phyloP scores from a whole-genome alignment of 2,797 vertebrate species.

The Yasuhikotakia modesta region DNA sequence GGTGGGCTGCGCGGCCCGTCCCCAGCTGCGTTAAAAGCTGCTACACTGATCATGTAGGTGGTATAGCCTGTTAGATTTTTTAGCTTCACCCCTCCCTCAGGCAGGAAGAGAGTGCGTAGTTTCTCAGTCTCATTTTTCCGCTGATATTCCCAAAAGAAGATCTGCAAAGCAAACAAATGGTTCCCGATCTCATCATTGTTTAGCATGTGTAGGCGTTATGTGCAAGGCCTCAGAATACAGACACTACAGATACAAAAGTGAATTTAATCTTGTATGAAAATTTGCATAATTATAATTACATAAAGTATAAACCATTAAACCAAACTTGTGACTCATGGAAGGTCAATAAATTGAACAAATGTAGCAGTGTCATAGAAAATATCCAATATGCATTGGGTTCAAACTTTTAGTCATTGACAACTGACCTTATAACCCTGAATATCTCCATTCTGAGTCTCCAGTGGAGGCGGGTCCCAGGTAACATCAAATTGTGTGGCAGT shows the following conservation, averaged over 20 bases:
- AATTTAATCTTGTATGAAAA: neutral
- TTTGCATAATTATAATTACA: too few species aligned
- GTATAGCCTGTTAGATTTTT: slow-evolving; percentile 96
- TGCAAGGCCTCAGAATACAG: neutral
- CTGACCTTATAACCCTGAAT: slow-evolving; percentile 96
- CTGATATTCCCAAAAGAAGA: slow-evolving; percentile 92
- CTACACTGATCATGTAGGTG: slow-evolving; percentile 91
- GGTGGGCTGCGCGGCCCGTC: slow-evolving; percentile 89
- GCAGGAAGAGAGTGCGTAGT: slow-evolving; percentile 91
- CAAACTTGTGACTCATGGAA: neutral
- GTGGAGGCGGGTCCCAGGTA: slow-evolving; percentile 89
- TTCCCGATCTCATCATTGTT: neutral
- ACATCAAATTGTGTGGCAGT: slow-evolving; percentile 94
- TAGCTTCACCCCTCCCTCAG: slow-evolving; percentile 87
- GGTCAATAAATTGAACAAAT: neutral
- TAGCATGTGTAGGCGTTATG: neutral
- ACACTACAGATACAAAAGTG: neutral
- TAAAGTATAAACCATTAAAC: too few species aligned
- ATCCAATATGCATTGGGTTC: too few species aligned
- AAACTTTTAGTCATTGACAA: neutral
- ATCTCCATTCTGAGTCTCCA: slow-evolving; percentile 90
- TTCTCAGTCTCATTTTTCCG: slow-evolving; percentile 83
- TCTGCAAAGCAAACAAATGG: slow-evolving; percentile 70
- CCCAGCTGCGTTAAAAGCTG: slow-evolving; percentile 91
- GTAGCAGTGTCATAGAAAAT: neutral